Evolutionary conservation across 2,113 vertebrate species (phyloP).

Genomic region (Eudyptes chrysolophus): DNA sequence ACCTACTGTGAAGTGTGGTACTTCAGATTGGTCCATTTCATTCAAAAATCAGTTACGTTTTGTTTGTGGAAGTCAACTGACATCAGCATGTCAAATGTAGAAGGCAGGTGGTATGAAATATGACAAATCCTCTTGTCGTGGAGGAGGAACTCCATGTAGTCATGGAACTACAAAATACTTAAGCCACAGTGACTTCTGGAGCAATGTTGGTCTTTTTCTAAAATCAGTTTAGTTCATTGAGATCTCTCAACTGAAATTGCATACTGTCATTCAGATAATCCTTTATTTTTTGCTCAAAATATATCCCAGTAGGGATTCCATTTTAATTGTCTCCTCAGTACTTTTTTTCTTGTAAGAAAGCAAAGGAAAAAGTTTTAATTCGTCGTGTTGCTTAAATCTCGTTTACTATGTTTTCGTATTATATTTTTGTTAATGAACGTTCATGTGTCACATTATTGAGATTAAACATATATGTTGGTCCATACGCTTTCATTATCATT

Average conservation of each 20-base stretch:
- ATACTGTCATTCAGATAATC: background rate
- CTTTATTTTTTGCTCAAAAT: background rate
- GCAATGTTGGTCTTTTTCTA: background rate
- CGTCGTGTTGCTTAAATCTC: background rate
- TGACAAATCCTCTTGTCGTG: background rate
- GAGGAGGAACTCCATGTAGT: background rate
- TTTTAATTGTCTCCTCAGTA: background rate
- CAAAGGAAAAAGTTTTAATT: background rate
- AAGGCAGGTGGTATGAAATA: background rate
- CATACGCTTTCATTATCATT: background rate
- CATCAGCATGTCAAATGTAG: background rate
- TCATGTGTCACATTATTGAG: background rate
- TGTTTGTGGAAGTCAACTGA: background rate
- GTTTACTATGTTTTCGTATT: background rate
- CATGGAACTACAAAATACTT: background rate
- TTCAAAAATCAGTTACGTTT: background rate
- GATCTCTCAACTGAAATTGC: background rate
- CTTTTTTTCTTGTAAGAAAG: background rate
- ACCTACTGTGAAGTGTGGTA: background rate
- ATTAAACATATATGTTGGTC: background rate
- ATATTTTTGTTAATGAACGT: background rate
- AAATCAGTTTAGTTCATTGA: background rate
- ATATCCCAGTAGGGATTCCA: background rate
- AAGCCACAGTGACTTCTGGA: background rate
- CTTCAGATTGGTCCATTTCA: background rate